Evolutionary conservation across 2,113 vertebrate species (phyloP).

Genomic region (Chelonoidis abingdonii): DNA sequence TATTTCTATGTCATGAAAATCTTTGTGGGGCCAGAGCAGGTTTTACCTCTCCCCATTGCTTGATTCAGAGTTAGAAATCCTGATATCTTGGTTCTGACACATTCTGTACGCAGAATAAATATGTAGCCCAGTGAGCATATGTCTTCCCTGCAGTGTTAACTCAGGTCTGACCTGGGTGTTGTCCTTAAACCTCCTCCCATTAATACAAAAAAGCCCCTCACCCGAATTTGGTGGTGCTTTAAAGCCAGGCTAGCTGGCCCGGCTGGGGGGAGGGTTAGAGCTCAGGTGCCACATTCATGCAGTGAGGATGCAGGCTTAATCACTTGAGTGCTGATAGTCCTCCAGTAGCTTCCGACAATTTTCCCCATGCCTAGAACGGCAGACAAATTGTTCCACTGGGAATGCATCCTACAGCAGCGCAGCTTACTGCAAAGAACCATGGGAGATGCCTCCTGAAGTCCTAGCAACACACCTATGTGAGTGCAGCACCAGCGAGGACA

Average conservation of each 20-base stretch:
- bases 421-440: not conserved
- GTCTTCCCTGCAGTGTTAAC: not conserved
- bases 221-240: slow-evolving; percentile 26
- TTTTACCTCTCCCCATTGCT: not conserved
- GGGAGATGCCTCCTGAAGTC: not conserved
- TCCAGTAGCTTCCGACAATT: not conserved
- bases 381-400: slow-evolving; percentile 23
- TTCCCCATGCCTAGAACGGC: slow-evolving; percentile 2
- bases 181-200: slow-evolving; percentile 1
- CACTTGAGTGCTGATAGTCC: not conserved
- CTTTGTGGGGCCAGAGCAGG: not conserved
- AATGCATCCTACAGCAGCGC: not conserved
- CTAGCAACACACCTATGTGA: not conserved
- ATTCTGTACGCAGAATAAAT: not conserved
- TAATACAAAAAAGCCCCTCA: not conserved
- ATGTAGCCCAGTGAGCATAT: not conserved
- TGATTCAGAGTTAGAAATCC: not conserved
- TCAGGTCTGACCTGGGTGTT: not conserved
- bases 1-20: not conserved
- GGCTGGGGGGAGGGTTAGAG: slow-evolving; percentile 39
- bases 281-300: not conserved
- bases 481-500: not conserved
- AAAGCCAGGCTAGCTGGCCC: slow-evolving; percentile 21
- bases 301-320: slow-evolving; percentile 5
- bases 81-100: not conserved